Percentiles rank a stretch among this genome's conserved stretches.
Conservation (phyloP, 1,140 invertebrate genomes). For the Lethrus apterus region DNA sequence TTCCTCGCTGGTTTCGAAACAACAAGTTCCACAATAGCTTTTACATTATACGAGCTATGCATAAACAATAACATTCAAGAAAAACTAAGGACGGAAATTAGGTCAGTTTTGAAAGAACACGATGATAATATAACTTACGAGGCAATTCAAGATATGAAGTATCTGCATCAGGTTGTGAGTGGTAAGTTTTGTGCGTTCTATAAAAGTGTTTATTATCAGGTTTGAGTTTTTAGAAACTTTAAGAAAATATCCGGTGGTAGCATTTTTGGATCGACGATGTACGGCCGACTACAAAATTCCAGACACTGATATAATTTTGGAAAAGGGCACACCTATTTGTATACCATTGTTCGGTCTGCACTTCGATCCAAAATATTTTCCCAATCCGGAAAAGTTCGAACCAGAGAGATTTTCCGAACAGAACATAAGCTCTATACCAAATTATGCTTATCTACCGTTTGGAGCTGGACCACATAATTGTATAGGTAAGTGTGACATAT, state of each 20-base stretch:
- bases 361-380: background rate
- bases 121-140: conserved; percentile 1
- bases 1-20: conserved; percentile 48
- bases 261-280: background rate
- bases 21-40: conserved; percentile 39
- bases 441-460: conserved; percentile 1
- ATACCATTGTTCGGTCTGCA: background rate
- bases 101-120: conserved; percentile 5
- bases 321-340: conserved; percentile 2
- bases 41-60: conserved; percentile 43
- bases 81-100: conserved; percentile 42
- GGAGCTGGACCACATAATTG: conserved; percentile 7
- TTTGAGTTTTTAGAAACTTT: conserved; percentile 5
- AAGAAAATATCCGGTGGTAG: conserved; percentile 8
- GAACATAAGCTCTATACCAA: background rate
- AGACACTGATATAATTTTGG: background rate
- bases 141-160: conserved; percentile 12
- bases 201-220: background rate
- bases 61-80: conserved; percentile 41
- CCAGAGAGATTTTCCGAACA: conserved; percentile 8
- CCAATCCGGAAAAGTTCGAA: conserved; percentile 6
- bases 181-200: conserved; percentile 16
- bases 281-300: conserved; percentile 2
- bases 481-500: too few relatives aligned
- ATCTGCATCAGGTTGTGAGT: conserved; percentile 40